Conservation (phyloP, 2,888 invertebrate genomes). For the Dastarcus helophoroides region DNA sequence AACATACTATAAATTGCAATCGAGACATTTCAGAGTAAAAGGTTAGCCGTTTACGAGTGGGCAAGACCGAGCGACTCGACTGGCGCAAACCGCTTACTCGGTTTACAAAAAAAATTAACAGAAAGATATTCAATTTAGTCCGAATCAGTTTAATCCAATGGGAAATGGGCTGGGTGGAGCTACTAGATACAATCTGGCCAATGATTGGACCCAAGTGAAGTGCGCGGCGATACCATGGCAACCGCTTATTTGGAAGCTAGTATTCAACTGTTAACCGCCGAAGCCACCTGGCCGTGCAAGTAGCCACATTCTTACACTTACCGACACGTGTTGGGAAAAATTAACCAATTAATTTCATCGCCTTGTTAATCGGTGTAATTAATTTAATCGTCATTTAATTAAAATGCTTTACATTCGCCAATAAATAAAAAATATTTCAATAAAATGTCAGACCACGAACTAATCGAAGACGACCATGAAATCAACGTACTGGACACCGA, state of each 20-base stretch:
- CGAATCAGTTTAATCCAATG: conserved; percentile 40
- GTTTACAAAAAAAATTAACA: conserved; percentile 35
- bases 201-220: conserved; percentile 30
- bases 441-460: conserved; percentile 36
- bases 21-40: conserved; percentile 1
- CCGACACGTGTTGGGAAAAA: not conserved
- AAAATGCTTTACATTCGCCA: no score
- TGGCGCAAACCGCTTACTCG: conserved; percentile 25
- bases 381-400: conserved; percentile 1
- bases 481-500: conserved; percentile 57
- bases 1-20: not conserved
- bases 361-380: no score
- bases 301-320: no score
- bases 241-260: conserved; percentile 31
- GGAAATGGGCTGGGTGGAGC: conserved; percentile 33
- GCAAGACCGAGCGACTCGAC: conserved; percentile 15
- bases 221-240: conserved; percentile 36
- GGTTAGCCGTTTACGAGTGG: conserved; percentile 2
- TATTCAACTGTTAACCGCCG: conserved; percentile 26
- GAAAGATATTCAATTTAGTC: conserved; percentile 39
- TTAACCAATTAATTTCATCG: no score
- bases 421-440: no score
- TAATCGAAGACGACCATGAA: conserved; percentile 52
- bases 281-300: conserved; percentile 19
- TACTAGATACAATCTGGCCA: conserved; percentile 30